A percentile compares a stretch with the other conserved stretches of the same genome.
Conservation (phyloP, 1,140 invertebrate species). For the Diuraphis noxia region DNA sequence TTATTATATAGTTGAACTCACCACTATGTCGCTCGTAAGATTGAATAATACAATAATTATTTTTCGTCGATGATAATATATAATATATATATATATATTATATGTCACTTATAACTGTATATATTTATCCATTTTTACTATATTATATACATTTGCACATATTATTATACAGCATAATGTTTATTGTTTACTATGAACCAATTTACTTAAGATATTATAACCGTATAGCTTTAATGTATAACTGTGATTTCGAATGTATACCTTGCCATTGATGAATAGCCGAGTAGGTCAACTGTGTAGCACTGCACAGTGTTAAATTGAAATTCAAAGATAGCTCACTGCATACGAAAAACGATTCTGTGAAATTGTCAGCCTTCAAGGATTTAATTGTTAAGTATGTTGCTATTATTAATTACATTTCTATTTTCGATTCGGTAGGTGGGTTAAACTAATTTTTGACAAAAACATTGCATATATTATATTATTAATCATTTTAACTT, state of each 20-base stretch:
- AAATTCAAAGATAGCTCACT: neutral
- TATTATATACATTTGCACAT: neutral
- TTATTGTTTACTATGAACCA: neutral
- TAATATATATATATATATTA: too few species aligned
- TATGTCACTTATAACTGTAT: neutral
- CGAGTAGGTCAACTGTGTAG: neutral
- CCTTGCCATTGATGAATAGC: neutral
- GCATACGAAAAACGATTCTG: neutral
- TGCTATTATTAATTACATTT: neutral
- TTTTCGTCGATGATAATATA: neutral
- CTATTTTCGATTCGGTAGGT: neutral
- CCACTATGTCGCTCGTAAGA: neutral
- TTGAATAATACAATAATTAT: neutral
- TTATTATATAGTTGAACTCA: neutral
- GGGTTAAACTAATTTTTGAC: neutral
- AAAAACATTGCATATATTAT: neutral
- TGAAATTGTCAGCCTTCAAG: neutral
- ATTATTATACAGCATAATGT: neutral
- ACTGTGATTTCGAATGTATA: neutral
- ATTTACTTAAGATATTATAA: neutral
- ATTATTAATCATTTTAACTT: neutral
- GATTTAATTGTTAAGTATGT: neutral
- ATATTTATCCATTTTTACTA: neutral
- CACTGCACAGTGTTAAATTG: neutral
- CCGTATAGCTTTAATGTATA: neutral